These are phyloP conservation scores for Garrulus glandarius DNA, from an alignment of 2,797 vertebrate species.

Conservation along the genomic window DNA sequence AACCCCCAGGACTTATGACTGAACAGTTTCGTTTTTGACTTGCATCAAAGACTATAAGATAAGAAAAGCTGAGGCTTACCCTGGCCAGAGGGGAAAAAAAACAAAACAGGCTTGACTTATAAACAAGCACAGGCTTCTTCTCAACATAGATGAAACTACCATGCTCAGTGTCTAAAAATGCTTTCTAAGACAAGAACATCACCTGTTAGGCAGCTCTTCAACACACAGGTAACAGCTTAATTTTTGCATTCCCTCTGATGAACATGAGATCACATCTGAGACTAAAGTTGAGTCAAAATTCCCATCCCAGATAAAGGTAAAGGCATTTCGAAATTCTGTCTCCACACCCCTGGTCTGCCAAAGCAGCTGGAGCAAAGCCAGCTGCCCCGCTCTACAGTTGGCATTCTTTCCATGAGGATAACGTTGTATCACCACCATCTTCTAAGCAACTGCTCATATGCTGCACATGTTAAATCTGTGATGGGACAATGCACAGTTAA, in stretches of 20 bases:
- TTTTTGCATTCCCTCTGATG: neutral
- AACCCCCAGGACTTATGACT: neutral
- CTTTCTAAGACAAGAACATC: neutral
- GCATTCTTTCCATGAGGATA: neutral
- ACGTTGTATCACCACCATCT: neutral
- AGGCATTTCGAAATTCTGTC: neutral
- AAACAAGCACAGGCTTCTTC: neutral
- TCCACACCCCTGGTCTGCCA: neutral
- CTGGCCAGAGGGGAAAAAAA: neutral
- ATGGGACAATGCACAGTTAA: neutral
- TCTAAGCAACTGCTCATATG: neutral
- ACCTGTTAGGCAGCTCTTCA: neutral
- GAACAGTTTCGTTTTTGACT: neutral
- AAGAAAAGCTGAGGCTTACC: neutral
- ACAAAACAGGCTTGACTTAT: neutral
- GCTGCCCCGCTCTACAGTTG: neutral
- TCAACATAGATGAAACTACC: neutral
- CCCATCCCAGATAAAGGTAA: neutral
- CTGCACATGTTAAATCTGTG: rapidly evolving
- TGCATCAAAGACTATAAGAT: neutral
- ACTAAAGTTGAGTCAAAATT: neutral
- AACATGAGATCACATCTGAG: neutral
- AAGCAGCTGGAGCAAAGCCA: neutral
- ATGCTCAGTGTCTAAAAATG: neutral
- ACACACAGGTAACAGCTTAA: neutral